These are phyloP conservation scores for Uropetala carovei DNA, from an alignment of 2,888 invertebrate species.

Conservation along the genomic window DNA sequence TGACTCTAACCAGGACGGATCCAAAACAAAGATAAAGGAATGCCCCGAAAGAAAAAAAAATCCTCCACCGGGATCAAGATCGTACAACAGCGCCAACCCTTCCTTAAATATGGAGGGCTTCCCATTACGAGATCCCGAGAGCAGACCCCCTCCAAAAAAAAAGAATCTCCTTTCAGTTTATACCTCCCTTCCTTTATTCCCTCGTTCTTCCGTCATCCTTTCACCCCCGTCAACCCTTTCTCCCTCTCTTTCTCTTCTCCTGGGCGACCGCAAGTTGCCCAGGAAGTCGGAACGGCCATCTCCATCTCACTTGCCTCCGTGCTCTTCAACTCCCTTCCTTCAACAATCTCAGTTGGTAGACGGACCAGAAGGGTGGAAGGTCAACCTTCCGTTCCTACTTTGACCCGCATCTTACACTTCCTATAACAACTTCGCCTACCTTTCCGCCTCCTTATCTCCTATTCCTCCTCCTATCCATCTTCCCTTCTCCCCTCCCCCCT, in stretches of 20 bases:
- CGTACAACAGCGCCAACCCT: not conserved
- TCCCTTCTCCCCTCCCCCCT: not conserved
- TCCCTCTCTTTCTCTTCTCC: not conserved
- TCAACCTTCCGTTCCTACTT: no score
- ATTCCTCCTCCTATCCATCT: not conserved
- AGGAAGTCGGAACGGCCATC: not conserved
- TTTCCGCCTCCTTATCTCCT: not conserved
- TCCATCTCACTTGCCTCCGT: not conserved
- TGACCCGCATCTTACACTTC: not conserved
- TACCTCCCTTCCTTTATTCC: not conserved
- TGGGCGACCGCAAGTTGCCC: not conserved
- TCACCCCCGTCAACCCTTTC: not conserved
- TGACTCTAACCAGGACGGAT: constrained; percentile 30
- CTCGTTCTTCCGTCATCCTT: not conserved
- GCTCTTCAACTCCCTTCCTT: not conserved
- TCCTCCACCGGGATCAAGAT: not conserved
- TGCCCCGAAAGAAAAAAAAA: constrained; percentile 6
- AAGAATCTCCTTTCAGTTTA: not conserved
- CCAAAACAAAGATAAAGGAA: constrained; percentile 17
- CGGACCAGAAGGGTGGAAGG: not conserved
- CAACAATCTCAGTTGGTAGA: not conserved
- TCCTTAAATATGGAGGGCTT: constrained; percentile 18
- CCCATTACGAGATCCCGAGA: not conserved
- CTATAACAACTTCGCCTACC: no score
- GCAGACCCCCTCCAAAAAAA: not conserved